Conservation (phyloP, 2,888 invertebrate species). For the Mythimna vitellina region DNA sequence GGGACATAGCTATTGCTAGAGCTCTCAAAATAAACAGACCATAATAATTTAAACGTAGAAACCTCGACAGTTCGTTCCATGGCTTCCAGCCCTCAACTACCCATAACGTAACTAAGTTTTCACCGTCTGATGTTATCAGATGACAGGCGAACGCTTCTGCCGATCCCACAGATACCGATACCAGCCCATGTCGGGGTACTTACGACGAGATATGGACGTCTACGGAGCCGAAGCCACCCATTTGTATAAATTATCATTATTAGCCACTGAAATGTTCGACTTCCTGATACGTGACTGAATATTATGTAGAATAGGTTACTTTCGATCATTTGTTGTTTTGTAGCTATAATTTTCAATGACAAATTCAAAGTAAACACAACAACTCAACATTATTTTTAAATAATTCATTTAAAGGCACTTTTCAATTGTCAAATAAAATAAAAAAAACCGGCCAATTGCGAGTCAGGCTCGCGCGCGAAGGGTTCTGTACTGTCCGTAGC, state of each 20-base stretch:
- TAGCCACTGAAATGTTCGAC: conserved; percentile 4
- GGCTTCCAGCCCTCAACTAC: not conserved
- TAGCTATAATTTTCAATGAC: not conserved
- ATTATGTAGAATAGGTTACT: conserved; percentile 6
- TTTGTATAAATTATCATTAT: conserved; percentile 44
- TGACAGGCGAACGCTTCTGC: conserved; percentile 30
- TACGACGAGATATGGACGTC: conserved; percentile 17
- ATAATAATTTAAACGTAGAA: not conserved
- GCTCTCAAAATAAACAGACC: not conserved
- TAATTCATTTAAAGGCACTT: no score
- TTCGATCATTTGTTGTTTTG: not conserved
- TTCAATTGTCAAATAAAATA: no score
- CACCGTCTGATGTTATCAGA: conserved; percentile 42
- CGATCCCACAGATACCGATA: conserved; percentile 30
- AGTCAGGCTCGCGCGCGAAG: no score
- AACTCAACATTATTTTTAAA: no score
- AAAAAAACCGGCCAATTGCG: no score
- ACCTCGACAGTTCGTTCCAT: not conserved
- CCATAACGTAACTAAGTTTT: conserved; percentile 34
- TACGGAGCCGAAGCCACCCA: not conserved
- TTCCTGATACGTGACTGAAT: conserved; percentile 27
- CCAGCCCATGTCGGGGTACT: conserved; percentile 15
- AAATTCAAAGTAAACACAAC: not conserved
- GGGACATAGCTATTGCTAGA: not conserved
- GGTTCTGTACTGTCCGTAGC: no score